phyloP scores from a whole-genome alignment of 2,113 vertebrate genomes.

The Gobiocypris rarus region DNA sequence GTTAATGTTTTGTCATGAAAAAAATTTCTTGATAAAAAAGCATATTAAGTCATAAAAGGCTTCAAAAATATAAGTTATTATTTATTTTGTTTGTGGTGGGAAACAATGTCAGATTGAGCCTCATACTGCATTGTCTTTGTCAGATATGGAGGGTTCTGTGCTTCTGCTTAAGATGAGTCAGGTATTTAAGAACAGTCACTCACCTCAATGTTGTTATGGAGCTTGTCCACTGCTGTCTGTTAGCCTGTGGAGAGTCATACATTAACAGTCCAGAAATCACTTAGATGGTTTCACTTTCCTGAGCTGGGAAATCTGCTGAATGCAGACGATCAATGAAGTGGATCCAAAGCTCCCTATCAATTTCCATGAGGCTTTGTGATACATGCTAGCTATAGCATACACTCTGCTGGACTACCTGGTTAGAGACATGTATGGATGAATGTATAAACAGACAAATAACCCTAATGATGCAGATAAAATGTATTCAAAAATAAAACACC shows the following conservation, averaged over 20 bases:
- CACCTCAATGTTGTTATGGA: neutral
- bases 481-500: neutral
- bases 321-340: slow-evolving; percentile 64
- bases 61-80: no score
- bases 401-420: neutral
- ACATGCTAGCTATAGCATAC: slow-evolving; percentile 26
- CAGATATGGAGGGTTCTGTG: neutral
- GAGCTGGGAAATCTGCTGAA: slow-evolving; percentile 68
- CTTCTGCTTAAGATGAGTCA: neutral
- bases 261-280: slow-evolving; percentile 61
- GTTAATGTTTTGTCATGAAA: no score
- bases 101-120: neutral
- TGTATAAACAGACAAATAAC: neutral
- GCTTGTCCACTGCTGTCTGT: slow-evolving; percentile 48
- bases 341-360: slow-evolving; percentile 63
- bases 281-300: slow-evolving; percentile 63
- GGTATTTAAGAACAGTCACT: neutral
- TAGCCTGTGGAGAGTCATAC: slow-evolving; percentile 51
- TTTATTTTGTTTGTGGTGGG: neutral
- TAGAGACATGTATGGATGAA: neutral
- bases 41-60: no score
- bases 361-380: slow-evolving; percentile 62
- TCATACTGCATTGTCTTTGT: neutral
- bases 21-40: no score
- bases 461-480: neutral